Conservation (phyloP, 2,113 vertebrate species). For the Salvelinus fontinalis region DNA sequence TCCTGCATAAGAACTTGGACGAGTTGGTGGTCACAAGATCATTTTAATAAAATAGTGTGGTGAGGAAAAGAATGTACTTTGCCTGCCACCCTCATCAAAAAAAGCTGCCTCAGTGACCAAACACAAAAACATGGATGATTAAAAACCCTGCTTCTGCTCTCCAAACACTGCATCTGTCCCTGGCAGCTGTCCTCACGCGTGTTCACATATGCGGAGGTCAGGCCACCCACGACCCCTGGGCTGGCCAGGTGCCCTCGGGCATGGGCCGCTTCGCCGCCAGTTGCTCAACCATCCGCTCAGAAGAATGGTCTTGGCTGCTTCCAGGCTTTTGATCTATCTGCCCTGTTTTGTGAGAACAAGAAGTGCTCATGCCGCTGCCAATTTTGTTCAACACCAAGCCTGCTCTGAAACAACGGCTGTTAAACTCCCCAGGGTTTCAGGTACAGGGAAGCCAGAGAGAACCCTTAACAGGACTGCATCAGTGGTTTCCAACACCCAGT, state of each 20-base stretch:
- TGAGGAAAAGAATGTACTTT: conserved; percentile 19
- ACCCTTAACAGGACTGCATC: background rate
- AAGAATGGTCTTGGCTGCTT: conserved; percentile 31
- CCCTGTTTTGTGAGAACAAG: conserved; percentile 13
- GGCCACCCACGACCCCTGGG: conserved; percentile 39
- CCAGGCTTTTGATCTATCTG: conserved; percentile 42
- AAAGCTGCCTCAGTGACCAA: conserved; percentile 21
- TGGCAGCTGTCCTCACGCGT: conserved; percentile 57
- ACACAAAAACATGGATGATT: conserved; percentile 44
- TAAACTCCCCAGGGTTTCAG: conserved; percentile 25
- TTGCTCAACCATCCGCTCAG: conserved; percentile 4
- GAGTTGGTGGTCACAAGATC: background rate
- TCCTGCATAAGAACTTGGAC: conserved; percentile 21
- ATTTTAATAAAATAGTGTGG: conserved; percentile 46
- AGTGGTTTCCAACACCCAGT: background rate
- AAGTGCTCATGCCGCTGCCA: no score
- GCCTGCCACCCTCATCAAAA: conserved; percentile 17
- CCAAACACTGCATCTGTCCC: conserved; percentile 62
- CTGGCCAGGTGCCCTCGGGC: conserved; percentile 40
- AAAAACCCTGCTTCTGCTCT: conserved; percentile 38
- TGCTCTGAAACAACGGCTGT: background rate
- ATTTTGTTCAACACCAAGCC: conserved; percentile 8
- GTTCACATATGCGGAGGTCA: conserved; percentile 56
- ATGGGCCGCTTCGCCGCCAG: conserved; percentile 24
- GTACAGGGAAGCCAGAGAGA: conserved; percentile 20